Base-by-base conservation (phyloP, 2,888 invertebrate genomes). In the Hirtodrosophila alboralis region DNA sequence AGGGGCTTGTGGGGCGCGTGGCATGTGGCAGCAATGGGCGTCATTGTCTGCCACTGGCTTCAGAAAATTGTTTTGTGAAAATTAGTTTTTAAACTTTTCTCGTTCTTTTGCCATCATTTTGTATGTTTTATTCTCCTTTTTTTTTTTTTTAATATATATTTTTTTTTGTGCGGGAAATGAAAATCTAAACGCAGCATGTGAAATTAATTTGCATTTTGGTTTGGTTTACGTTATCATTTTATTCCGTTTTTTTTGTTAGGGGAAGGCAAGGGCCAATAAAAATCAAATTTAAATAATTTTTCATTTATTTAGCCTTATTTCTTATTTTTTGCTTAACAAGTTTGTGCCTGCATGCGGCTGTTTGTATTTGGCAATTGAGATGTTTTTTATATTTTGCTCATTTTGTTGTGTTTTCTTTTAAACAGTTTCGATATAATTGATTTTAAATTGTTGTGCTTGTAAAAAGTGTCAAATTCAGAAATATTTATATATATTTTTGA, bases 51-150 rank as follows among this genome's bases (percentile, higher is more conserved):
- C 59, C 40, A 45, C 37, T 57, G 81, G 73, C 84, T 61, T 44
- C 62, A 63, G 80, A 62, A 80, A 80, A 80, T 85, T 85, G 80
- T 86, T 80, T 80, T 79, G 80, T 76, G 84, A 84, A 80, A 81
- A 81, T 81, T 81, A 81, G 80, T 86, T 81, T 81, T 86, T 38
- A 62, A 81, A 86, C 84, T 84, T 81, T 85, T 58, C 33, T 58
- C 56, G 56, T 69, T 45, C 40, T 28, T 14, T 18, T 27, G 3
- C 23, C 8, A 41, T 23, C 27, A 28, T 18, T 61, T 58, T 59
- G 60, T 28, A 36, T n/a, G n/a, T n/a, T n/a, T n/a, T n/a, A n/a
- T n/a, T n/a, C n/a, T n/a, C n/a, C n/a, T n/a, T n/a, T n/a, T n/a
- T n/a, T n/a, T n/a, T 45, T 44, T 58, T 59, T 48, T 28, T 41